Conservation (phyloP, 1,140 invertebrate genomes). For the Myzus persicae region DNA sequence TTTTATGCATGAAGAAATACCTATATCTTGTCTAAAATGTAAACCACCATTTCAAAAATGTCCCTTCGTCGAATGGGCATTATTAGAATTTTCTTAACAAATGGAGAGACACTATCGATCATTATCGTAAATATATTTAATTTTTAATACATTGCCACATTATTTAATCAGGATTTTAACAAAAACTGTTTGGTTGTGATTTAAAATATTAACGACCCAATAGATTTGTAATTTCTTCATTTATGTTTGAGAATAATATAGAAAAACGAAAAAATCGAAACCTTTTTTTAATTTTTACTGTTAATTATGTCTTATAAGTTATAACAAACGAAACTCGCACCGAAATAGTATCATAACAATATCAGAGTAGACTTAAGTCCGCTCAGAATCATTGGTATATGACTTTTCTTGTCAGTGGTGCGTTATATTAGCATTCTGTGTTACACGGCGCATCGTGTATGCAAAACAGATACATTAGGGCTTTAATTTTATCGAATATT, state of each 20-base stretch:
- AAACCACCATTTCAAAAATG: not conserved
- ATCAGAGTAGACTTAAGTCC: not conserved
- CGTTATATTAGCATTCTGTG: not conserved
- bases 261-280: not conserved
- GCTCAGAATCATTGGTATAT: not conserved
- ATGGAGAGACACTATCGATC: no score
- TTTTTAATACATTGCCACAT: no score
- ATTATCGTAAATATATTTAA: no score
- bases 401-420: not conserved
- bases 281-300: not conserved
- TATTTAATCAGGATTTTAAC: no score
- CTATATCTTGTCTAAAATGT: not conserved
- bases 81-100: not conserved
- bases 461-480: not conserved
- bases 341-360: not conserved
- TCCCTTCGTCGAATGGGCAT: not conserved
- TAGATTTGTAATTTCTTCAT: not conserved
- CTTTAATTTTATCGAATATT: no score
- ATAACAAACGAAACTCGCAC: not conserved
- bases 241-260: not conserved
- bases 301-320: not conserved
- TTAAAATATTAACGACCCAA: not conserved
- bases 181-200: not conserved
- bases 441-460: not conserved
- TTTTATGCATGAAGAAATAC: not conserved